A percentile compares a stretch with the other conserved stretches of the same genome.
phyloP scores from a whole-genome alignment of 2,888 invertebrate species.

The Anthrax anthrax region DNA sequence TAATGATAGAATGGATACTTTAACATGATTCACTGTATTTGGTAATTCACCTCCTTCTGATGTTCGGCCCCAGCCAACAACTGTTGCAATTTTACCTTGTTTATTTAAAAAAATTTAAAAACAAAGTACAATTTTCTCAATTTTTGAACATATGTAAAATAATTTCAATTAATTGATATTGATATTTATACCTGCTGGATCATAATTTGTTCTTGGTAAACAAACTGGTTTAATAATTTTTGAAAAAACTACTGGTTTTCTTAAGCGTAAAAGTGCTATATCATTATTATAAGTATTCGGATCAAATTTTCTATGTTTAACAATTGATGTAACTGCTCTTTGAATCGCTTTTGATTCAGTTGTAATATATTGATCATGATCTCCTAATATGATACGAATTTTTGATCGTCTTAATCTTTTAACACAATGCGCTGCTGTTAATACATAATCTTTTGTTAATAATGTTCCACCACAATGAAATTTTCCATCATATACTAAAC shows the following conservation, averaged over 20 bases:
- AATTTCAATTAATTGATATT: too few species aligned
- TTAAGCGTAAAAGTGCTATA: conserved; percentile 60
- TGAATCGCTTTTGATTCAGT: conserved; percentile 66
- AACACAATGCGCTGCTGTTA: conserved; percentile 80
- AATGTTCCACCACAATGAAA: conserved; percentile 80
- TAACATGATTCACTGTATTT: conserved; percentile 65
- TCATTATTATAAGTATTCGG: conserved; percentile 77
- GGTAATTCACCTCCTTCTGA: conserved; percentile 70
- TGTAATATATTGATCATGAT: conserved; percentile 69
- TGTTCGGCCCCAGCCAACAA: conserved; percentile 77
- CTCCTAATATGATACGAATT: conserved; percentile 68
- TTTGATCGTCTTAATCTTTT: conserved; percentile 60
- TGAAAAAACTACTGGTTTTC: conserved; percentile 63
- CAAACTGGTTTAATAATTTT: conserved; percentile 51
- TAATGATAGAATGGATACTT: conserved; percentile 67
- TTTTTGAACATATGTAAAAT: too few species aligned
- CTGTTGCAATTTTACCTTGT: conserved; percentile 44
- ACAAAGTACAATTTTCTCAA: too few species aligned
- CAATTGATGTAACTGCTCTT: conserved; percentile 63
- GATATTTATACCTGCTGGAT: conserved; percentile 42
- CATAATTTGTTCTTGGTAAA: conserved; percentile 42
- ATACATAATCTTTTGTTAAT: conserved; percentile 66
- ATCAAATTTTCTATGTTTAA: conserved; percentile 70
- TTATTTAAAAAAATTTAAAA: too few species aligned
- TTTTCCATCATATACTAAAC: conserved; percentile 73